Evolutionary conservation across 1,140 invertebrate species (phyloP), one percentile per base, ranked within the genome.

Genomic region (Diorhabda sublineata): DNA sequence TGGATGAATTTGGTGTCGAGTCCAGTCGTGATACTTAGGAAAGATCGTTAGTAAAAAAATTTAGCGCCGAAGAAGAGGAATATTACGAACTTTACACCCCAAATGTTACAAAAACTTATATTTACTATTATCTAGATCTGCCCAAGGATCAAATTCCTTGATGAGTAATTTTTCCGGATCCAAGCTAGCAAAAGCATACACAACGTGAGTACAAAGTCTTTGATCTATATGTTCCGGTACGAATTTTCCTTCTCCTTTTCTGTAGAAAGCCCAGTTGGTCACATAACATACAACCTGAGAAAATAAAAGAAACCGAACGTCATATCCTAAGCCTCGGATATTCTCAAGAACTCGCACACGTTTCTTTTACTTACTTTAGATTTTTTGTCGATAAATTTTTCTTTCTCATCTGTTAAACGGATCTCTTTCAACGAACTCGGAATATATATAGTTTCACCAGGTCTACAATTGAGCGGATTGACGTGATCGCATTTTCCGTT

Each of bases 181-280:
- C 11, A 96, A 80, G 7, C 89, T 90, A n/a, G 92, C 93, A 79
- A 95, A 97, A 0, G 95, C 93, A 74, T 97, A 97, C 8, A 97
- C 86, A 3, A 97, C 83, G 73, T 96, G 92, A 0, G 93, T 95
- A 76, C 95, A 97, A 0, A 97, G 84, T 57, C 83, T 81, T 0
- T 88, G 84, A 75, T 96, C 91, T 1, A 97, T 81, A 71, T 93
- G 86, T 82, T 96, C 94, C 0, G 94, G 94, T 0, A 91, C 89
- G 79, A 93, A 96, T 80, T 92, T 90, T 5, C 90, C 93, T 67
- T 91, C 89, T 0, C 85, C 89, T 73, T 92, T 91, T 59, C 95
- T 85, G 76, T 95, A 94, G 77, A 92, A 89, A 0, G 93, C 88
- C 94, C 94, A 96, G 74, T 90, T 96, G 2, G 93, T 93, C 74